Evolutionary conservation across 2,113 vertebrate genomes (phyloP).

Genomic region (Otolemur garnettii): DNA sequence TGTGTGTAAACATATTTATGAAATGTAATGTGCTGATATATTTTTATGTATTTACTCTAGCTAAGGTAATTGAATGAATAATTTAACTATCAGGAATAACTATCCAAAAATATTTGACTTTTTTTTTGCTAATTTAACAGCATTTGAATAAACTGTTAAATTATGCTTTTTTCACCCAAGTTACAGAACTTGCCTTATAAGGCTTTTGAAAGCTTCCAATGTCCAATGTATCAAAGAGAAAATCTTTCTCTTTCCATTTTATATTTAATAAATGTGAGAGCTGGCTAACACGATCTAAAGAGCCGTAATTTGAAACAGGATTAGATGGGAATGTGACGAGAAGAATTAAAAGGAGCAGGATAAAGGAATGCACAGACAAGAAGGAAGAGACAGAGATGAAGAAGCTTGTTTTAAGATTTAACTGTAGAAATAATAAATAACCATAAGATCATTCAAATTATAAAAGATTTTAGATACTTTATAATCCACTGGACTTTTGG

Average conservation of each 20-base stretch:
- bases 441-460: neutral
- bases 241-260: neutral
- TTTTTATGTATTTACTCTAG: slow-evolving; percentile 48
- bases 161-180: neutral
- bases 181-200: slow-evolving; percentile 23
- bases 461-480: neutral
- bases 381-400: neutral
- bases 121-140: slow-evolving; percentile 66
- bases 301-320: neutral
- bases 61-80: slow-evolving; percentile 62
- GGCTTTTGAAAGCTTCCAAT: slow-evolving; percentile 58
- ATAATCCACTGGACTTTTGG: neutral
- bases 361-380: neutral
- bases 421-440: neutral
- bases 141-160: slow-evolving; percentile 53
- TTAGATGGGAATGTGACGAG: neutral
- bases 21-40: slow-evolving; percentile 53
- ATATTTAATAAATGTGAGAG: slow-evolving; percentile 50
- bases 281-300: neutral
- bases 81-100: slow-evolving; percentile 42
- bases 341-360: neutral
- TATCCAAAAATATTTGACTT: neutral
- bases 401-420: neutral
- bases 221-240: slow-evolving; percentile 8
- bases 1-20: slow-evolving; percentile 48